phyloP scores from a whole-genome alignment of 2,113 vertebrate genomes.

The Osmerus mordax region DNA sequence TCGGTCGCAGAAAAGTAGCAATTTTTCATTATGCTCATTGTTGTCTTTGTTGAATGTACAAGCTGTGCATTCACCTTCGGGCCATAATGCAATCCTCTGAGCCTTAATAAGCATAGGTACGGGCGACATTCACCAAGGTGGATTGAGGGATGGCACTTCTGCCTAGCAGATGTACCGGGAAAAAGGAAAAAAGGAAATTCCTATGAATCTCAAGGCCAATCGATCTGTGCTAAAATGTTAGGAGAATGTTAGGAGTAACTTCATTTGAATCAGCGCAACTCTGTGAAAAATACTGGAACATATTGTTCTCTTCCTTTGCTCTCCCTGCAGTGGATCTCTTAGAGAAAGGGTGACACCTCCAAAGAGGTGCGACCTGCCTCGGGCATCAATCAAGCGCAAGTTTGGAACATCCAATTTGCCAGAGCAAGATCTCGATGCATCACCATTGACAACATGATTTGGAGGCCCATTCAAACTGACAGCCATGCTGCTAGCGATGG shows the following conservation, averaged over 20 bases:
- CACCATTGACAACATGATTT: conserved; percentile 74
- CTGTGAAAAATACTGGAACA: conserved; percentile 29
- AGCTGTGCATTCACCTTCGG: conserved; percentile 62
- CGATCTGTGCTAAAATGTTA: conserved; percentile 1
- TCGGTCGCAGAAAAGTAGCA: conserved; percentile 62
- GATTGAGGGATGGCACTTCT: conserved; percentile 39
- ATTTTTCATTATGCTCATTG: conserved; percentile 63
- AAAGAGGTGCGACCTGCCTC: conserved; percentile 38
- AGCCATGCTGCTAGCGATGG: conserved; percentile 45
- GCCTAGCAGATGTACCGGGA: conserved; percentile 41
- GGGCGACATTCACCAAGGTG: conserved; percentile 47
- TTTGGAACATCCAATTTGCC: conserved; percentile 67
- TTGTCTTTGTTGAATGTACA: conserved; percentile 60
- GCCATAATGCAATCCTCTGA: conserved; percentile 49
- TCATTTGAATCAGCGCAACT: not conserved
- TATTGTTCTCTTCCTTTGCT: conserved; percentile 23
- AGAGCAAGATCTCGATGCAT: conserved; percentile 62
- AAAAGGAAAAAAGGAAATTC: conserved; percentile 60
- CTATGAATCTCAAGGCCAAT: conserved; percentile 58
- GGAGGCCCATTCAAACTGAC: conserved; percentile 55
- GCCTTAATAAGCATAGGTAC: conserved; percentile 51
- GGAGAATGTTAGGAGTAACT: not conserved
- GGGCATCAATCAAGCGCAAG: conserved; percentile 64
- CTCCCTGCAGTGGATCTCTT: conserved; percentile 31
- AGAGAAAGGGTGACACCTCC: conserved; percentile 42